Percentiles rank a stretch among this genome's conserved stretches.
These are phyloP conservation scores for Himalopsyche japonica DNA, from an alignment of 2,888 invertebrate genomes.

Conservation along the genomic window DNA sequence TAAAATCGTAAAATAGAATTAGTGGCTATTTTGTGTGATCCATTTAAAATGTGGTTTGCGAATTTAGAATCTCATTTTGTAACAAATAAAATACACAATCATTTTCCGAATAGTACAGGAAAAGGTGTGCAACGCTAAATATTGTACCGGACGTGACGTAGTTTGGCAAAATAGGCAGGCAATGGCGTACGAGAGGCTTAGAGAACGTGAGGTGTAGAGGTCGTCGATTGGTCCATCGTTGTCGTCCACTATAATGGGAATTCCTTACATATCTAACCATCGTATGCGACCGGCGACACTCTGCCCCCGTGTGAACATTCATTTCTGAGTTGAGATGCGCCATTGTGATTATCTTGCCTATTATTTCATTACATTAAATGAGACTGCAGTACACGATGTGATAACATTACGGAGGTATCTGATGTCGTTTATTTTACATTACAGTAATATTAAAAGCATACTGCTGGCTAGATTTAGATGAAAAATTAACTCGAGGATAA, in stretches of 20 bases:
- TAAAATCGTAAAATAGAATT: too few species aligned
- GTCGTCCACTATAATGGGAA: background rate
- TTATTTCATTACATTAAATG: background rate
- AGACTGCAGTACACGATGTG: background rate
- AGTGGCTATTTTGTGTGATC: too few species aligned
- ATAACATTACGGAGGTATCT: background rate
- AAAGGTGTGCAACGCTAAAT: too few species aligned
- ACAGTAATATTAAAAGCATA: too few species aligned
- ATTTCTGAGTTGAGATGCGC: background rate
- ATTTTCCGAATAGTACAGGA: too few species aligned
- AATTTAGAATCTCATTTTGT: too few species aligned
- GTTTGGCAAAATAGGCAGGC: background rate
- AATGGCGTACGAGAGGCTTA: background rate
- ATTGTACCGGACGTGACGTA: background rate
- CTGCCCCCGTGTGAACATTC: background rate
- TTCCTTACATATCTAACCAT: background rate
- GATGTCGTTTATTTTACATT: background rate
- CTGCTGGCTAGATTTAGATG: too few species aligned
- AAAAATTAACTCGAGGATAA: too few species aligned
- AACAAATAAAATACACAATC: too few species aligned
- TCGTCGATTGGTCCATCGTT: background rate
- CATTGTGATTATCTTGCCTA: background rate
- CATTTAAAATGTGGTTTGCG: too few species aligned
- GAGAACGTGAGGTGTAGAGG: background rate
- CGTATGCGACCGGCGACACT: background rate